These are phyloP conservation scores for Drosophila melanica DNA, from an alignment of 1,140 invertebrate genomes.

Conservation along the genomic window DNA sequence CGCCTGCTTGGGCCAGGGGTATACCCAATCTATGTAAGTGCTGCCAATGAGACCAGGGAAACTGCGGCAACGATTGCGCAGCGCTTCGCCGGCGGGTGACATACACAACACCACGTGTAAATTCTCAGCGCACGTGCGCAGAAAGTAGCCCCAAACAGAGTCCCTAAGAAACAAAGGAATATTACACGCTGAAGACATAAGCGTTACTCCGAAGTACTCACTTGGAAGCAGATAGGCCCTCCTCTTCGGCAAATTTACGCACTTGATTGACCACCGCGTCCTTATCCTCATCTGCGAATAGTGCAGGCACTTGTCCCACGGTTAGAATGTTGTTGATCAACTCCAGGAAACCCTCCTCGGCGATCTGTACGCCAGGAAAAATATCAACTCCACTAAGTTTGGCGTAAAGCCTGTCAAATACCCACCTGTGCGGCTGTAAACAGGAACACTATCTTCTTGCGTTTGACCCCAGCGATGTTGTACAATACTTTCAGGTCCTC, in stretches of 20 bases:
- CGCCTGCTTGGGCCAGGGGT: conserved; percentile 95
- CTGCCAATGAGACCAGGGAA: conserved; percentile 97
- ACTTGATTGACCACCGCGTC: conserved; percentile 89
- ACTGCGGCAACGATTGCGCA: conserved; percentile 92
- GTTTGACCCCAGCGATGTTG: conserved; percentile 89
- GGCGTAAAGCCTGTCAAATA: conserved; percentile 88
- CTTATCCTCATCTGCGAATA: conserved; percentile 94
- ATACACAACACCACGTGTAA: conserved; percentile 95
- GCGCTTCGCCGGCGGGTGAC: conserved; percentile 92
- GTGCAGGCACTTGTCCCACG: conserved; percentile 92
- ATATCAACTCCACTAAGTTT: neutral
- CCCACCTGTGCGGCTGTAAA: conserved; percentile 91
- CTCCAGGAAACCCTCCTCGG: conserved; percentile 93
- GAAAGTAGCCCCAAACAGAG: conserved; percentile 93
- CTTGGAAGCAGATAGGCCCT: conserved; percentile 89
- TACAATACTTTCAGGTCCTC: conserved; percentile 94
- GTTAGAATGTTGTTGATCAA: conserved; percentile 95
- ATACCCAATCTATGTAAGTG: conserved; percentile 97
- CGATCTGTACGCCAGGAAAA: conserved; percentile 83
- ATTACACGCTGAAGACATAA: neutral
- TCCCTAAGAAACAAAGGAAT: conserved; percentile 85
- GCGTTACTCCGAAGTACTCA: conserved; percentile 71
- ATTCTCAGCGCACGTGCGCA: conserved; percentile 90
- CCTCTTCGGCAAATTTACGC: conserved; percentile 88
- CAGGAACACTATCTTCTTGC: conserved; percentile 91